A percentile compares a stretch with the other conserved stretches of the same genome.
These are phyloP conservation scores for Schlechtendalia chinensis DNA, from an alignment of 1,140 invertebrate species.

Conservation along the genomic window DNA sequence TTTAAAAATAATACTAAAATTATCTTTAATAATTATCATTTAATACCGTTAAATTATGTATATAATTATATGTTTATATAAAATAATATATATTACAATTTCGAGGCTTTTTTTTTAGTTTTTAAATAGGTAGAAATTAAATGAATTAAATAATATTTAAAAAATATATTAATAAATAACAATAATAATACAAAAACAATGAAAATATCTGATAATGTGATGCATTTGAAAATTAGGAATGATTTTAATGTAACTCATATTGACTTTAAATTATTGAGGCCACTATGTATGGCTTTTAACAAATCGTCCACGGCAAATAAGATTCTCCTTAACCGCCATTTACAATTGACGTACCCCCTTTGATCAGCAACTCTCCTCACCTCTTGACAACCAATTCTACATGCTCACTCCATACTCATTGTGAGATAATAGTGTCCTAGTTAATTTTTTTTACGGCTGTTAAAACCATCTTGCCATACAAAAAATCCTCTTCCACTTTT, in stretches of 20 bases:
- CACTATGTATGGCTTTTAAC: constrained; percentile 12
- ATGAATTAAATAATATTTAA: too few species aligned
- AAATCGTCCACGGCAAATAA: constrained; percentile 37
- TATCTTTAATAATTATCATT: too few species aligned
- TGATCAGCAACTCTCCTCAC: constrained; percentile 9
- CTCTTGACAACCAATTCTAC: background rate
- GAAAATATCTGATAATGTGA: constrained; percentile 11
- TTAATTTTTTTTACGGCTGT: constrained; percentile 49
- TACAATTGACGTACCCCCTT: background rate
- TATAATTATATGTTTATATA: too few species aligned
- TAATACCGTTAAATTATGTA: too few species aligned
- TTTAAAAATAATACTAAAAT: too few species aligned
- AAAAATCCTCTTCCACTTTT: too few species aligned
- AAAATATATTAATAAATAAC: too few species aligned
- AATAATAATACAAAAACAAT: constrained; percentile 22
- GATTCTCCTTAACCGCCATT: background rate
- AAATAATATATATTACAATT: too few species aligned
- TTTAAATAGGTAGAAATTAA: too few species aligned
- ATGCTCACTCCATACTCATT: background rate
- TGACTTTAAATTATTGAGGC: constrained; percentile 45
- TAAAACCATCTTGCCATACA: too few species aligned
- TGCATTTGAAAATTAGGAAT: constrained; percentile 18
- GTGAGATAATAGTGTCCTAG: constrained; percentile 13
- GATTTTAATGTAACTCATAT: constrained; percentile 44
- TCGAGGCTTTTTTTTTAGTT: too few species aligned